These are phyloP conservation scores for Ptilodon capucinus DNA, from an alignment of 2,888 invertebrate genomes.

Conservation along the genomic window DNA sequence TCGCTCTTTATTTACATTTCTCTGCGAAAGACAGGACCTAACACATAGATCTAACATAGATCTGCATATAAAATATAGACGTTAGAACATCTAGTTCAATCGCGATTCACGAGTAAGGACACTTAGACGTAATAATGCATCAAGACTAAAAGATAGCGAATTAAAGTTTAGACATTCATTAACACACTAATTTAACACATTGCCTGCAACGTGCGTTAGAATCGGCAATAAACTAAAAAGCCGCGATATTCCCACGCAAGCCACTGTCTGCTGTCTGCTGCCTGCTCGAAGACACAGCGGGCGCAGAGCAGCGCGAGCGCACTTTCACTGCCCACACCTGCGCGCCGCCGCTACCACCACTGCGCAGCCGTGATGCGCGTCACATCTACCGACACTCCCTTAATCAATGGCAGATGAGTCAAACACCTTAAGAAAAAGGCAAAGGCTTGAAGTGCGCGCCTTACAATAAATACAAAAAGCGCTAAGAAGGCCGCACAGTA, in stretches of 20 bases:
- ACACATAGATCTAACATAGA: too few species aligned
- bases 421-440: background rate
- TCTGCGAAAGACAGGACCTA: too few species aligned
- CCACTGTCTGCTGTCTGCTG: too few species aligned
- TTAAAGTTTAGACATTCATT: background rate
- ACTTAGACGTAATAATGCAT: too few species aligned
- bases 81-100: too few species aligned
- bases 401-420: background rate
- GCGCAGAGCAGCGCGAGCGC: slow-evolving; percentile 1
- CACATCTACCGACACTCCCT: background rate
- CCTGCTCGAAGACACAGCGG: too few species aligned
- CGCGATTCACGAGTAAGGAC: too few species aligned
- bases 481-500: background rate
- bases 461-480: too few species aligned
- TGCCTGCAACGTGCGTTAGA: slow-evolving; percentile 3
- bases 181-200: background rate
- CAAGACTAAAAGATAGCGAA: too few species aligned
- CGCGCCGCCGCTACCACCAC: background rate
- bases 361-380: background rate
- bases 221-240: slow-evolving; percentile 14
- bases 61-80: too few species aligned
- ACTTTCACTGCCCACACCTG: slow-evolving; percentile 25
- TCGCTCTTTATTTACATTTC: too few species aligned
- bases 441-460: background rate
- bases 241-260: slow-evolving; percentile 16